A percentile compares a stretch with the other conserved stretches of the same genome.
These are phyloP conservation scores for Pollenia angustigena DNA, from an alignment of 2,888 invertebrate genomes.

Conservation along the genomic window DNA sequence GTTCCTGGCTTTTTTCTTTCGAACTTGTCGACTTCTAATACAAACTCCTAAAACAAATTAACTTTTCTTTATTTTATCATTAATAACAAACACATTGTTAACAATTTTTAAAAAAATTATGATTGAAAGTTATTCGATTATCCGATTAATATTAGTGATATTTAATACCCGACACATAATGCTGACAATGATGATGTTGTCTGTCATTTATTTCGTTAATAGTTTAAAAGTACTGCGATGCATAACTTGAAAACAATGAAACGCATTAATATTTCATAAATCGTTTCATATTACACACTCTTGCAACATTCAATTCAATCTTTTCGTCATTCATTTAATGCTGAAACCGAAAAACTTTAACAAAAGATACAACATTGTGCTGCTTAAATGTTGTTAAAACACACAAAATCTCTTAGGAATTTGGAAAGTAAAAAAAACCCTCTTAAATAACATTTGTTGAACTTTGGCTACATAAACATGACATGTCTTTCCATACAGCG, in stretches of 20 bases:
- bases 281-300: constrained; percentile 60
- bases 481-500: constrained; percentile 43
- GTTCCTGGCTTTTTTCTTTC: not conserved
- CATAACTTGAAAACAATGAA: constrained; percentile 72
- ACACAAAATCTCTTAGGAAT: constrained; percentile 70
- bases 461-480: constrained; percentile 48
- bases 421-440: constrained; percentile 38
- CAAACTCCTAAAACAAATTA: constrained; percentile 24
- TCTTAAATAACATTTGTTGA: constrained; percentile 59
- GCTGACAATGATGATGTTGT: constrained; percentile 39
- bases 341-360: constrained; percentile 21
- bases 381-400: constrained; percentile 52
- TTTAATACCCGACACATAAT: constrained; percentile 67
- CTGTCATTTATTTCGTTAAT: constrained; percentile 32
- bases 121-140: constrained; percentile 66
- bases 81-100: constrained; percentile 31
- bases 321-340: constrained; percentile 49
- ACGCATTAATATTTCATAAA: constrained; percentile 63
- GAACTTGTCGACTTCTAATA: constrained; percentile 15
- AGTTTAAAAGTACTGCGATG: constrained; percentile 34
- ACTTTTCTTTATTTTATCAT: constrained; percentile 8
- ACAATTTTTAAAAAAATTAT: constrained; percentile 49
- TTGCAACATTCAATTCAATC: constrained; percentile 47
- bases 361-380: constrained; percentile 25
- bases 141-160: constrained; percentile 71